Base-by-base conservation (phyloP, 2,113 vertebrate species). In the Melanerpes formicivorus region DNA sequence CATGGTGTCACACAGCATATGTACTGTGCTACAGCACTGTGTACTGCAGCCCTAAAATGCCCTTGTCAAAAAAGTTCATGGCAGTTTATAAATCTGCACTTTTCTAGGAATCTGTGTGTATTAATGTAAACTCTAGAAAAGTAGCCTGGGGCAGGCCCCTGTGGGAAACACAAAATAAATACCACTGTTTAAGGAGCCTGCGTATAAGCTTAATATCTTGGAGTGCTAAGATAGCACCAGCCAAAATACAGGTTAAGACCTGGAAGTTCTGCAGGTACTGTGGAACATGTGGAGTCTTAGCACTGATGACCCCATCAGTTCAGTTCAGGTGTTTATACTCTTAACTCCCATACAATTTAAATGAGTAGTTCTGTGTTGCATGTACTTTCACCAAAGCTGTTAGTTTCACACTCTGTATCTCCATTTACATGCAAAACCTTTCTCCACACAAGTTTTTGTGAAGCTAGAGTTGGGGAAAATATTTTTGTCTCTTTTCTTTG, bases 1-100 rank as follows among this genome's bases (percentile, higher is more conserved):
- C 2, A 1, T 50, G 29, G 21, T 27, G 10, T 42, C 12, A 13
- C 37, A 3, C 17, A 6, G 8, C 5, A 10, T 7, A 4, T 16
- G 18, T 30, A 18, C 37, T 25, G 8, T 2, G 5, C 48, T 63
- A 18, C 40, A 79, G 44, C 30, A 17, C 25, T 21, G 25, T 34
- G 8, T 26, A 52, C 15, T 11, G 29, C 25, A 52, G n/a, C 63
- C 55, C 16, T 29, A 40, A 32, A 85, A 60, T 50, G 55, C 27
- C 40, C 37, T 27, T 27, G 26, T 37, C 2, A 1, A 30, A 62
- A 29, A 65, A 32, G 5, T 42, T 60, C 8, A 18, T 48, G 58
- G 29, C 63, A n/a, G 34, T 70, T 81, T 58, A 42, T 22, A 58
- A 70, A 63, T 56, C 40, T 64, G 56, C 21, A 14, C 42, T 69